Base-by-base conservation (phyloP, 2,113 vertebrate species). In the Sinocyclocheilus grahami region DNA sequence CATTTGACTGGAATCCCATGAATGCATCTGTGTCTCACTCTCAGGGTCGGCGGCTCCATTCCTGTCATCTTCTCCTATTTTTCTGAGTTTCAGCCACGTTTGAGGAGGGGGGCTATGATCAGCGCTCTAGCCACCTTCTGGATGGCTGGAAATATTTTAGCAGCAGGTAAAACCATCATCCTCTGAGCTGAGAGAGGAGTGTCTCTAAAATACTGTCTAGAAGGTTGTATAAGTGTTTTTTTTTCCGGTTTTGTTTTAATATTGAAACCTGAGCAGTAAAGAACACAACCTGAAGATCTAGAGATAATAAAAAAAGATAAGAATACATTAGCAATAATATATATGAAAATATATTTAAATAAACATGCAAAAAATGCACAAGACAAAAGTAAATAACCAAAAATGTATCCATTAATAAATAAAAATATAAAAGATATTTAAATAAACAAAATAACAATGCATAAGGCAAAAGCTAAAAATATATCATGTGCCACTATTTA, bases 41-140 rank as follows among this genome's bases (percentile, higher is more conserved):
- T 46, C 87, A 95, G 95, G 69, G 95, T 96, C 0, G 95, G 95
- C 0, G 95, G 95, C 3, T 96, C 95, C 1, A 92, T 96, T 60
- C 95, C 95, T 0, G 94, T 96, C 42, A 93, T 95, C 86, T 96
- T 96, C 92, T 95, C 95, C 13, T 96, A 96, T 91, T 96, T 96
- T 89, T 94, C 95, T 0, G 95, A 96, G 91, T 96, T 96, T 53
- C 94, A 95, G 91, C 95, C 95, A 0, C 87, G 93, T 2, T 51
- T 88, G 85, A 92, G 86, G 69, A 93, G 95, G 87, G 95, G 95
- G 0, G 84, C 91, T 0, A 96, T 96, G 95, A 94, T 96, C 92
- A 95, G 95, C 16, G 91, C 91, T 62, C 90, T 96, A 58, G 95
- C 95, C 86, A 93, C 95, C 12, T 96, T 96, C 90, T 96, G 95